Base-by-base conservation (phyloP, 2,113 vertebrate species). In the Pangasianodon hypophthalmus region DNA sequence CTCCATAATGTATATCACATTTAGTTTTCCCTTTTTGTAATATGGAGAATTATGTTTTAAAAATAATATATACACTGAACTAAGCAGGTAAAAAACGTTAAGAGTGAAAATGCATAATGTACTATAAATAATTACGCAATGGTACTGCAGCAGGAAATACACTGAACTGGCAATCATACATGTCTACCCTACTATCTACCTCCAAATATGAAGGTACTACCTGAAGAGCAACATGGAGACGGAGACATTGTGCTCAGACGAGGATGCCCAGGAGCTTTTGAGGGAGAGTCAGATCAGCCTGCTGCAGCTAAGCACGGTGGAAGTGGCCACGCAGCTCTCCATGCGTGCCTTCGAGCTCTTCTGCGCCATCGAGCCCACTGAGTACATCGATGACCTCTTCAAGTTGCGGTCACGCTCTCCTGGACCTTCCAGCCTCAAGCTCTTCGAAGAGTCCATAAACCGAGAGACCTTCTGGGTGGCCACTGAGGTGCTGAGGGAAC, bases 211-310 rank as follows among this genome's bases (percentile, higher is more conserved):
- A 85, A 99, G 98, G 91, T 99, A 99, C 94, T 99, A 99, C 92
- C 95, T 99, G 87, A 99, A 99, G 95, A 99, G 98, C 95, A 99
- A 99, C 95, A 99, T 99, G 98, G 98, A 99, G 94, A 99, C 98
- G 0, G 98, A 99, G 96, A 99, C 98, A 0, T 94, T 99, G 19
- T 99, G 98, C 90, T 99, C 98, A 0, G 98, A 99, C 41, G 98
- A 99, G 92, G 98, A 99, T 24, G 98, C 98, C 10, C 98, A 99
- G 96, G 98, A 99, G 93, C 96, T 99, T 82, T 80, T 99, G 37
- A 93, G 98, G 16, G 98, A 99, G 93, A 97, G 97, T 69, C 98
- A 99, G 48, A 97, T 99, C 93, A 97, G 97, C 2, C 90, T 99
- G 0, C 87, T 99, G 0, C 98, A 99, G 95, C 98, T 99, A 84